Evolutionary conservation across 2,113 vertebrate species (phyloP).

Genomic region (Pantherophis guttatus): DNA sequence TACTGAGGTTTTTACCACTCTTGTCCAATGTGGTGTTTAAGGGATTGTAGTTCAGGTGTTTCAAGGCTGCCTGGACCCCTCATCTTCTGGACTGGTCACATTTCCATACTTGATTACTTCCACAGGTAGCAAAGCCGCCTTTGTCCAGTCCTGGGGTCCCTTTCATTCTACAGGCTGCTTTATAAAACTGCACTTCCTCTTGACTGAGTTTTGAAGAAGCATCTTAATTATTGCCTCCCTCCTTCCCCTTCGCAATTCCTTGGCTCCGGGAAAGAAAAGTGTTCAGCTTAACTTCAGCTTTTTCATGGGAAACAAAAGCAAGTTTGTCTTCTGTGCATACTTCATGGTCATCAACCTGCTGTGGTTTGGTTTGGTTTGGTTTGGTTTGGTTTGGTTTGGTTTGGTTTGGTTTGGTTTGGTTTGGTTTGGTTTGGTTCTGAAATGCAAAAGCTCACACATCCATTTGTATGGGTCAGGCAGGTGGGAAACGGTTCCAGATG

Average conservation of each 20-base stretch:
- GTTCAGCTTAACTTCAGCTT: no score
- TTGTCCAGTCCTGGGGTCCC: neutral
- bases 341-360: neutral
- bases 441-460: neutral
- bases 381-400: neutral
- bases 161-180: neutral
- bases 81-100: neutral
- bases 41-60: neutral
- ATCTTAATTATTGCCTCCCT: neutral
- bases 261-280: neutral
- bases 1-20: neutral
- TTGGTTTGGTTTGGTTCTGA: neutral
- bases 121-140: neutral
- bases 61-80: neutral
- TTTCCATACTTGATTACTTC: neutral
- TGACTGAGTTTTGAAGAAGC: neutral
- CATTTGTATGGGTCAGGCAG: neutral
- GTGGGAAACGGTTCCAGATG: neutral
- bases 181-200: neutral
- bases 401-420: no score
- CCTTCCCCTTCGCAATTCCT: neutral
- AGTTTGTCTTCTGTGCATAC: neutral
- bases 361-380: neutral
- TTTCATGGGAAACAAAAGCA: neutral
- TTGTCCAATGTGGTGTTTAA: neutral